Evolutionary conservation across 2,888 invertebrate genomes (phyloP).

Genomic region (Drosophila niveifrons): DNA sequence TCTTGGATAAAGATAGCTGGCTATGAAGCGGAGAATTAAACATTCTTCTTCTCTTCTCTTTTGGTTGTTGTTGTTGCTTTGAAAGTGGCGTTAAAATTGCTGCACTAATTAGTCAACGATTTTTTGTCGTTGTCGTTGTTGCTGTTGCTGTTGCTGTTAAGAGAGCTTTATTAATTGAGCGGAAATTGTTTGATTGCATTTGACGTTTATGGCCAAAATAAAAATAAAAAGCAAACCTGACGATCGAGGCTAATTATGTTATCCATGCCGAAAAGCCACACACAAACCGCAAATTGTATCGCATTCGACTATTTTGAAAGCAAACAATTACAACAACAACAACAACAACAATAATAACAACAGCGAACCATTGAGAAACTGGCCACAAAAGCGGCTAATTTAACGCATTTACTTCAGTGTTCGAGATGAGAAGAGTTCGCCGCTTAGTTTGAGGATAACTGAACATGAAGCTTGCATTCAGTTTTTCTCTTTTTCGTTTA

Average conservation of each 20-base stretch:
- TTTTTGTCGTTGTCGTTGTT: neutral
- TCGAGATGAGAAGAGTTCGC: constrained; percentile 38
- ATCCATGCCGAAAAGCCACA: constrained; percentile 36
- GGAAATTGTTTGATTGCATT: constrained; percentile 75
- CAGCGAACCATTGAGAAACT: constrained; percentile 28
- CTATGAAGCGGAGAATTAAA: neutral
- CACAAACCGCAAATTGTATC: constrained; percentile 20
- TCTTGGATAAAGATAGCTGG: constrained; percentile 2
- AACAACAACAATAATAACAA: constrained; percentile 42
- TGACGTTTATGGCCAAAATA: constrained; percentile 46
- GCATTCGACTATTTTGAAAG: constrained; percentile 31
- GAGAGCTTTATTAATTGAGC: constrained; percentile 67
- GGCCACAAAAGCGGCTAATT: constrained; percentile 78
- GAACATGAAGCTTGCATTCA: constrained; percentile 23
- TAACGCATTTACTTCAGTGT: constrained; percentile 75
- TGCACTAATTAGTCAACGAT: constrained; percentile 71
- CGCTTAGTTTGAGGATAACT: constrained; percentile 16
- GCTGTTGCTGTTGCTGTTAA: neutral
- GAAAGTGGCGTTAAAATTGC: constrained; percentile 54
- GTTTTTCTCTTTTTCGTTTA: neutral
- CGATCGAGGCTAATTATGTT: constrained; percentile 52
- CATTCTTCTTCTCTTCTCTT: no score
- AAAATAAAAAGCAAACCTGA: constrained; percentile 8
- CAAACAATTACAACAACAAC: constrained; percentile 49
- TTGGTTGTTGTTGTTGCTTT: neutral